Conservation (phyloP, 2,888 invertebrate genomes). For the Sphecodes monilicornis region DNA sequence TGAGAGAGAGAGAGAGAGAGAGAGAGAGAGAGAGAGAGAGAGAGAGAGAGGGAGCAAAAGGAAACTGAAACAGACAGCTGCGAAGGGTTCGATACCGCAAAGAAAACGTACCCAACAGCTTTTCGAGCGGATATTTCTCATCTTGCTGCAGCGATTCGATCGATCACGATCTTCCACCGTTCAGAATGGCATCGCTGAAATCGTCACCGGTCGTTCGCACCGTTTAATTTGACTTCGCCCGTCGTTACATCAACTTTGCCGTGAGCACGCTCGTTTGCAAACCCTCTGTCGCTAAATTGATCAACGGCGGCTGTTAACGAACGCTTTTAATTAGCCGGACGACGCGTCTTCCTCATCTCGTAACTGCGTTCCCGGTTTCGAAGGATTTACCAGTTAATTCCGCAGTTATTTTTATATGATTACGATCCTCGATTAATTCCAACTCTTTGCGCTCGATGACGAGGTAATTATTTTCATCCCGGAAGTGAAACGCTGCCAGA, state of each 20-base stretch:
- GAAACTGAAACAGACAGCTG: not conserved
- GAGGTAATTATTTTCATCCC: not conserved
- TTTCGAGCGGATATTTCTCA: constrained; percentile 16
- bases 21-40: not conserved
- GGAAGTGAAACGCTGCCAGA: not conserved
- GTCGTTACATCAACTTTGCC: constrained; percentile 18
- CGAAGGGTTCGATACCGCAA: not conserved
- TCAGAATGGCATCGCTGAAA: not conserved
- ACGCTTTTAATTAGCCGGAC: constrained; percentile 20
- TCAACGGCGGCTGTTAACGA: constrained; percentile 27
- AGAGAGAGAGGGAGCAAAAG: not conserved
- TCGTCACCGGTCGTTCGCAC: constrained; percentile 17
- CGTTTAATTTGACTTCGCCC: constrained; percentile 32
- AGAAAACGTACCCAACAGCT: not conserved
- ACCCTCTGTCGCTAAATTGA: constrained; percentile 14
- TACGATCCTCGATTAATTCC: not conserved
- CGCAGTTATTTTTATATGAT: not conserved
- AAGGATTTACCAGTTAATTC: not conserved
- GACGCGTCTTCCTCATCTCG: not conserved
- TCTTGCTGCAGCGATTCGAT: not conserved
- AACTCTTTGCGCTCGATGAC: not conserved
- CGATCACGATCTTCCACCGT: not conserved
- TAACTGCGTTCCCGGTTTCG: not conserved
- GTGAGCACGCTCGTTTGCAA: not conserved
- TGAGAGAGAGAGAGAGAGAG: not conserved